These are phyloP conservation scores for Mobula hypostoma DNA, from an alignment of 2,113 vertebrate species.

Conservation along the genomic window DNA sequence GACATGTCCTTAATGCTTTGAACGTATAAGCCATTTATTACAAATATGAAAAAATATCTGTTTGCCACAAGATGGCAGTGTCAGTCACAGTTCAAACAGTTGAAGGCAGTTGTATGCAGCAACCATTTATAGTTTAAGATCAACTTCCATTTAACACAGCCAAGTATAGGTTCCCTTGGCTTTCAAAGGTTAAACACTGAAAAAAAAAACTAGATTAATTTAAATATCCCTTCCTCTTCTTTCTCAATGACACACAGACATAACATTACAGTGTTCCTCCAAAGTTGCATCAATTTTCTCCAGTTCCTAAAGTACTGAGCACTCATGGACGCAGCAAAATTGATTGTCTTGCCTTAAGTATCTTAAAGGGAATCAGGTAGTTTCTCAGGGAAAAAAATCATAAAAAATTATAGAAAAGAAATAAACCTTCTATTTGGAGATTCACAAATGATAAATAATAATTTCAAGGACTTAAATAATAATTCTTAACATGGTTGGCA, in stretches of 20 bases:
- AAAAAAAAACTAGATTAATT: background rate
- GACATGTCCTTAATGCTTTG: background rate
- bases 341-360: background rate
- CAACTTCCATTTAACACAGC: background rate
- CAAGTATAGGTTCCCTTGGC: background rate
- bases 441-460: background rate
- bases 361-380: background rate
- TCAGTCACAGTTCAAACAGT: conserved; percentile 1
- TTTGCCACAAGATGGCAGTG: conserved; percentile 31
- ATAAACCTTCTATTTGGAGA: background rate
- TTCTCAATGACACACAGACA: background rate
- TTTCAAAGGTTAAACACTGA: background rate
- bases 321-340: background rate
- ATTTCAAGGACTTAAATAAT: background rate
- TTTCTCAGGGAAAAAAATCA: background rate
- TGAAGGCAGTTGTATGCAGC: background rate
- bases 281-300: background rate
- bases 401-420: too few relatives aligned
- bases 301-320: background rate
- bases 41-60: background rate
- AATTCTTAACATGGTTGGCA: background rate
- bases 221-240: background rate
- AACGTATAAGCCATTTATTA: background rate
- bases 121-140: background rate
- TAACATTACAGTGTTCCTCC: background rate